These are phyloP conservation scores for Brotula barbata DNA, from an alignment of 2,797 vertebrate genomes.

Conservation along the genomic window DNA sequence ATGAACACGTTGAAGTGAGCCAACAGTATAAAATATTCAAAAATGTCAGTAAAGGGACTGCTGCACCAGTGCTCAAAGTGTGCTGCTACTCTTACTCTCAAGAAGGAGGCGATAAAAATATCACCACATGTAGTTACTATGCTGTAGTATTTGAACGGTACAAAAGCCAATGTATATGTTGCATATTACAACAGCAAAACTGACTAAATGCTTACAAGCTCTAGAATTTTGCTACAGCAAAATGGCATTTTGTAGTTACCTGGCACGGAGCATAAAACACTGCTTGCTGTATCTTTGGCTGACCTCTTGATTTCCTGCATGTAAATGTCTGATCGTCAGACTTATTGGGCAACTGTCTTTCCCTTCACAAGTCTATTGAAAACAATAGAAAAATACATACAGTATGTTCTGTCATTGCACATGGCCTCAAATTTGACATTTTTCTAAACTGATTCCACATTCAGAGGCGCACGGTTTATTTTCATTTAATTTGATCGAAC, in stretches of 20 bases:
- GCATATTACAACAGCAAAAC: too few species aligned
- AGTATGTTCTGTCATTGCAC: not conserved
- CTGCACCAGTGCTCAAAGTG: constrained; percentile 20
- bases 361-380: not conserved
- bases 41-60: constrained; percentile 29
- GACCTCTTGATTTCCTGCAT: constrained; percentile 25
- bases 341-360: too few species aligned
- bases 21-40: constrained; percentile 60
- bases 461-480: not conserved
- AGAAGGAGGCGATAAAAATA: too few species aligned
- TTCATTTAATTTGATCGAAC: too few species aligned
- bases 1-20: constrained; percentile 35
- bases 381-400: not conserved
- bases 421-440: not conserved
- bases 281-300: constrained; percentile 17
- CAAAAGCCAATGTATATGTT: too few species aligned
- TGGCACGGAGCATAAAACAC: constrained; percentile 9
- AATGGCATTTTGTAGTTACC: constrained; percentile 33
- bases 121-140: too few species aligned
- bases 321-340: too few species aligned
- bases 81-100: constrained; percentile 16
- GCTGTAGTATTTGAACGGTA: constrained; percentile 1
- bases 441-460: not conserved
- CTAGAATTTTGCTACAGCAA: constrained; percentile 1
- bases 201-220: constrained; percentile 17